Evolutionary conservation across 1,140 invertebrate species (phyloP).

Genomic region (Nebria ingens): DNA sequence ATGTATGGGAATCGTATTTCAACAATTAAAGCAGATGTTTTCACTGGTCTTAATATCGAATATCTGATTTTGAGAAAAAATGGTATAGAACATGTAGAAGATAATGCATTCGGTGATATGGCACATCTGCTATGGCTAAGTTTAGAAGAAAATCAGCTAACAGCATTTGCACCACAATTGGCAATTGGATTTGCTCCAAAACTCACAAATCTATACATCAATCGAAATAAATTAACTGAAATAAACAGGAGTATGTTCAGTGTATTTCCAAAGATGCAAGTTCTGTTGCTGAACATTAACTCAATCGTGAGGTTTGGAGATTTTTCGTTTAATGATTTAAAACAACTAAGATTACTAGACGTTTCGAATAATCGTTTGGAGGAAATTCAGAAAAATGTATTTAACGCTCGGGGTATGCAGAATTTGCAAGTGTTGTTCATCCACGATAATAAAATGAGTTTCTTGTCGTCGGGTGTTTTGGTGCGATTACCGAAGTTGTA

Average conservation of each 20-base stretch:
- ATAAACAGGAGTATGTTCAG: constrained; percentile 13
- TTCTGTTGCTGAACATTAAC: constrained; percentile 17
- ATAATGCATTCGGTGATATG: constrained; percentile 14
- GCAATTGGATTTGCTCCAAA: constrained; percentile 9
- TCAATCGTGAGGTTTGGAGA: constrained; percentile 11
- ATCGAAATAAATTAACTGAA: constrained; percentile 15
- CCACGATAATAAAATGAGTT: constrained; percentile 16
- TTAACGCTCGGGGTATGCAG: constrained; percentile 10
- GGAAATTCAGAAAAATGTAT: constrained; percentile 11
- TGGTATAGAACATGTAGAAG: constrained; percentile 13
- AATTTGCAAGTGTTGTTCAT: constrained; percentile 15
- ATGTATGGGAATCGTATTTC: constrained; percentile 1
- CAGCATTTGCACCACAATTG: constrained; percentile 12
- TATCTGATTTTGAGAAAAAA: constrained; percentile 13
- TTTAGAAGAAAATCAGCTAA: constrained; percentile 15
- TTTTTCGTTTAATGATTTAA: constrained; percentile 13
- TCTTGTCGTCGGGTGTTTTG: constrained; percentile 16
- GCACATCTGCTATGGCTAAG: constrained; percentile 11
- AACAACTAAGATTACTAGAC: constrained; percentile 9
- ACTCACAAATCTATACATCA: constrained; percentile 14
- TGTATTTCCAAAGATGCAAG: constrained; percentile 12
- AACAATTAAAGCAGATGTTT: constrained; percentile 11
- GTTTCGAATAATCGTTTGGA: constrained; percentile 15
- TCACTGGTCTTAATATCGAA: constrained; percentile 12
- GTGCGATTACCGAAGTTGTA: constrained; percentile 14